Evolutionary conservation across 2,797 vertebrate species (phyloP).

Genomic region (Chaetodon trifasciatus): DNA sequence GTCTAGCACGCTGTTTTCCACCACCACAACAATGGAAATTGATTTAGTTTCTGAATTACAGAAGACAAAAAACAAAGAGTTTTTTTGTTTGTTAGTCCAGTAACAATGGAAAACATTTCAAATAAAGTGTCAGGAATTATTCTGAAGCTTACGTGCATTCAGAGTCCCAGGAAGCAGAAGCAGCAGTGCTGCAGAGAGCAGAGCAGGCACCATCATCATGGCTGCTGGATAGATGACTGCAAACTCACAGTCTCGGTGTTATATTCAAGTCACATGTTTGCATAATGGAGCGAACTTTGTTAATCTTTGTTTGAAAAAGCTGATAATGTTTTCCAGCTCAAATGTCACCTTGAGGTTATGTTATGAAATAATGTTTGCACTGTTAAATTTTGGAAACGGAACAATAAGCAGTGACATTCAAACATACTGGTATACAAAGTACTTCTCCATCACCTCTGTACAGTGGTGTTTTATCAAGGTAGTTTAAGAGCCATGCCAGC

Average conservation of each 20-base stretch:
- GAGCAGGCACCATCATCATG: constrained; percentile 20
- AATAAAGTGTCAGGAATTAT: neutral
- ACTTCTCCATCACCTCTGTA: neutral
- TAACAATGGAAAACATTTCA: neutral
- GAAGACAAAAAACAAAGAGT: neutral
- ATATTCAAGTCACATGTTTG: constrained; percentile 46
- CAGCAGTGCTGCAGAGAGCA: constrained; percentile 55
- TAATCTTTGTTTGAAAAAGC: constrained; percentile 23
- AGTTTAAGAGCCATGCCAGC: neutral
- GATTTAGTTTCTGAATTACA: neutral
- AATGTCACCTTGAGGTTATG: constrained; percentile 21
- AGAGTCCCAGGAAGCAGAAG: constrained; percentile 58
- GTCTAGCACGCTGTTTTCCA: constrained; percentile 42
- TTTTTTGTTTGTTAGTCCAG: neutral
- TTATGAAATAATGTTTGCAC: constrained; percentile 16
- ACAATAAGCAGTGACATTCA: constrained; percentile 4
- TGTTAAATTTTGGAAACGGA: neutral
- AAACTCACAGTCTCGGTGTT: neutral
- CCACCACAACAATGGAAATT: constrained; percentile 45
- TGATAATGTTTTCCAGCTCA: constrained; percentile 22
- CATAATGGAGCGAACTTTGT: neutral
- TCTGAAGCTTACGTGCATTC: constrained; percentile 36
- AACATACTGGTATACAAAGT: neutral
- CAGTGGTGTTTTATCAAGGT: neutral
- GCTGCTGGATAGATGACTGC: neutral